A percentile compares a stretch with the other conserved stretches of the same genome.
phyloP scores from a whole-genome alignment of 64 coral and sea anemone species.

The Stichodactyla helianthus region DNA sequence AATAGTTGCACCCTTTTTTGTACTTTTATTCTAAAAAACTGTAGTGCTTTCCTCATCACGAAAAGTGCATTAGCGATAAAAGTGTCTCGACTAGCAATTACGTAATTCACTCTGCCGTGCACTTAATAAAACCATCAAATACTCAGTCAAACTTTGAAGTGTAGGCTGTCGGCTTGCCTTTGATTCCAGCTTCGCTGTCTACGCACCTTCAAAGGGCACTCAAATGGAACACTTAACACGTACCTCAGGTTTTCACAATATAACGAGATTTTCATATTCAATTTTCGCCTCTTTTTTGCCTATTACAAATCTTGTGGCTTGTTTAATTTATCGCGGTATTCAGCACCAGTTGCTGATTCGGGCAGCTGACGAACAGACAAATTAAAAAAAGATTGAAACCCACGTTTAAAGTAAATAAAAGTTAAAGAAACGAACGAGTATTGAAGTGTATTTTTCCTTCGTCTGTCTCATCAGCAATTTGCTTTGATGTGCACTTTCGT shows the following conservation, averaged over 20 bases:
- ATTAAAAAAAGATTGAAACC: not conserved
- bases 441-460: not conserved
- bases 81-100: slow-evolving; percentile 14
- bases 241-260: slow-evolving; percentile 11
- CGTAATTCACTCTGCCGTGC: slow-evolving; percentile 5
- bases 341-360: not conserved
- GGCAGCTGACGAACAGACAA: not conserved
- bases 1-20: not conserved
- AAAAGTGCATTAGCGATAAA: slow-evolving; percentile 19
- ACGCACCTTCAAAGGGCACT: not conserved
- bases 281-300: slow-evolving; percentile 14
- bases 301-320: slow-evolving; percentile 4
- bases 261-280: slow-evolving; percentile 13
- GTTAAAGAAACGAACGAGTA: not conserved
- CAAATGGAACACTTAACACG: slow-evolving; percentile 1
- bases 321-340: not conserved
- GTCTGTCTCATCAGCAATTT: not conserved
- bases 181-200: slow-evolving; percentile 5
- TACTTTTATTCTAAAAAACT: not conserved
- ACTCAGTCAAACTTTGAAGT: slow-evolving; percentile 1
- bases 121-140: slow-evolving; percentile 12
- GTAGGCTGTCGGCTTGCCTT: slow-evolving; percentile 10
- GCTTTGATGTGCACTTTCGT: not conserved
- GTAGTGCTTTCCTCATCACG: slow-evolving; percentile 3
- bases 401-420: not conserved